A percentile compares a stretch with the other conserved stretches of the same genome.
Conservation (phyloP, 2,888 invertebrate genomes). For the Hydropsyche betteni region DNA sequence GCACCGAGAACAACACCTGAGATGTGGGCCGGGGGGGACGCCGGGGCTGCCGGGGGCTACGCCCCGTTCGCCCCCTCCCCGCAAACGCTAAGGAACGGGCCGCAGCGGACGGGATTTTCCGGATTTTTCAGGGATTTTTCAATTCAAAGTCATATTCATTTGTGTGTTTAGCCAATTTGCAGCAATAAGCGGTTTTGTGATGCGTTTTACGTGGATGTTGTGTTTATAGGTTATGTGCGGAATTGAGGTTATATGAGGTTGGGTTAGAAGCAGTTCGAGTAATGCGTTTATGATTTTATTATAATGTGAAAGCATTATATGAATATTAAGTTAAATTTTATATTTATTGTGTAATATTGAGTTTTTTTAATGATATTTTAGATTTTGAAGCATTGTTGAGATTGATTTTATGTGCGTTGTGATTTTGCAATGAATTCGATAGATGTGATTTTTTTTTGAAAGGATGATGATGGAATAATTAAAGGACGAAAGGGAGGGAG, state of each 20-base stretch:
- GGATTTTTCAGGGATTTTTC: constrained; percentile 6
- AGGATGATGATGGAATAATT: constrained; percentile 6
- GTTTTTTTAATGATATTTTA: not conserved
- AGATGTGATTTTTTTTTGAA: constrained; percentile 10
- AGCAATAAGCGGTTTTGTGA: not conserved
- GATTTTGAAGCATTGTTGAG: not conserved
- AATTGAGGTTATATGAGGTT: no score
- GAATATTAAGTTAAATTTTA: no score
- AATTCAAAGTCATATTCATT: not conserved
- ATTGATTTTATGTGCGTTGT: not conserved
- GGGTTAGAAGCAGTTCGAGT: no score
- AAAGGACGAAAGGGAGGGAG: not conserved
- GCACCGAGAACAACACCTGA: constrained; percentile 84
- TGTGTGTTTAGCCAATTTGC: not conserved
- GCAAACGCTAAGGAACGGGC: constrained; percentile 10
- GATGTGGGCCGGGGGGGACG: constrained; percentile 59
- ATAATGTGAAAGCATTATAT: no score
- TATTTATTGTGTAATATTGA: no score
- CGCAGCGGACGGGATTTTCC: constrained; percentile 14
- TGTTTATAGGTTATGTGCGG: no score
- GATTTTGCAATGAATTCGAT: not conserved
- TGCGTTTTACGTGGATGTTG: not conserved
- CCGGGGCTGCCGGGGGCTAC: constrained; percentile 40
- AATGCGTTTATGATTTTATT: no score
- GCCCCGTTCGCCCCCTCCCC: constrained; percentile 22